Percentiles rank a stretch among this genome's conserved stretches.
Conservation (phyloP, 2,888 invertebrate species). For the Lumbricus terrestris region DNA sequence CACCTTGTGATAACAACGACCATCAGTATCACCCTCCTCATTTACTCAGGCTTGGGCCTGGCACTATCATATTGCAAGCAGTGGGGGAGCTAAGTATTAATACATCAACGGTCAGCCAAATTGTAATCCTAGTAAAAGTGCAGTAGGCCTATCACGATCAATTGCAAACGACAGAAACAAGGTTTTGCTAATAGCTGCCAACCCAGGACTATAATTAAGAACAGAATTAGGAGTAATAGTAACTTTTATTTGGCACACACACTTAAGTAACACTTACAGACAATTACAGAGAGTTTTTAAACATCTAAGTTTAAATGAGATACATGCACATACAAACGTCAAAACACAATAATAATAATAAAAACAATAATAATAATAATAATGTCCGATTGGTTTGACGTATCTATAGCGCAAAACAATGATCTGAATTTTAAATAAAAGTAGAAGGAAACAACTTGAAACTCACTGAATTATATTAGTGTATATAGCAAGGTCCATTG, state of each 20-base stretch:
- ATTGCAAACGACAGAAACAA: too few relatives aligned
- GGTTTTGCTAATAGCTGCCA: too few relatives aligned
- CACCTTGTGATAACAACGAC: too few relatives aligned
- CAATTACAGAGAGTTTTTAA: not conserved
- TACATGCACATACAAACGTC: not conserved
- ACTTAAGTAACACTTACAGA: not conserved
- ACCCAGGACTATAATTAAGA: too few relatives aligned
- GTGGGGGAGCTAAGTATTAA: too few relatives aligned
- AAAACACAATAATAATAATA: not conserved
- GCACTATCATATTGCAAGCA: too few relatives aligned
- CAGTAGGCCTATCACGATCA: too few relatives aligned
- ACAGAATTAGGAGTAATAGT: not conserved
- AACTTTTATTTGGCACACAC: not conserved
- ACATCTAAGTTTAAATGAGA: not conserved
- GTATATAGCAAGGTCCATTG: not conserved
- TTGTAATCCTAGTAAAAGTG: too few relatives aligned
- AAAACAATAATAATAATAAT: not conserved
- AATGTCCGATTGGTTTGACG: not conserved
- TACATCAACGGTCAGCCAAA: too few relatives aligned
- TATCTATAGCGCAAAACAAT: too few relatives aligned
- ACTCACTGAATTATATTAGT: not conserved
- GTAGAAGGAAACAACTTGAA: not conserved
- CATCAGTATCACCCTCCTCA: too few relatives aligned
- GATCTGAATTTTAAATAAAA: not conserved
- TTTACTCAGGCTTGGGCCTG: too few relatives aligned